Conservation (phyloP, 2,113 vertebrate genomes). For the Heterotis niloticus region DNA sequence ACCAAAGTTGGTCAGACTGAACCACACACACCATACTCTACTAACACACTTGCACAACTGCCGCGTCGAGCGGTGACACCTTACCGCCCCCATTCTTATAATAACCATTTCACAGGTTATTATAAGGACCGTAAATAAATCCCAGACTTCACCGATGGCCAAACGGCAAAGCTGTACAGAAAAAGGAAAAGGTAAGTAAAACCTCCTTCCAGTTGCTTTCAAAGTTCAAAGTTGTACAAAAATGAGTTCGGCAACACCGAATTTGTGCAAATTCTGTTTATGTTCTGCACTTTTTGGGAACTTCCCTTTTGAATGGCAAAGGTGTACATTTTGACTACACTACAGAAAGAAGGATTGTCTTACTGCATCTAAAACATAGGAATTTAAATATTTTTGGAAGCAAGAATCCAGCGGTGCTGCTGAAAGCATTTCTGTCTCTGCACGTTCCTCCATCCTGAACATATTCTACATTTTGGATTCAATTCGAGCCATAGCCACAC, state of each 20-base stretch:
- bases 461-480: not conserved
- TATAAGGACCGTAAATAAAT: not conserved
- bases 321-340: not conserved
- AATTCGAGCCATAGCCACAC: not conserved
- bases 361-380: not conserved
- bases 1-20: not conserved
- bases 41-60: not conserved
- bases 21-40: not conserved
- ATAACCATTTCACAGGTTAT: not conserved
- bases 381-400: not conserved
- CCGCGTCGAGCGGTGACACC: not conserved
- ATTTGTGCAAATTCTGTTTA: not conserved
- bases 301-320: not conserved
- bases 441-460: not conserved
- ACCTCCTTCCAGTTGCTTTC: not conserved
- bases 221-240: conserved; percentile 1
- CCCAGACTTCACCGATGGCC: not conserved
- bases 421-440: too few relatives aligned
- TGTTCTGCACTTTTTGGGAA: conserved; percentile 5
- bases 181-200: not conserved
- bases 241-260: not conserved
- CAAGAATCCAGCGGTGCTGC: not conserved
- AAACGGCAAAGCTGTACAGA: conserved; percentile 11
- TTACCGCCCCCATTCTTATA: not conserved
- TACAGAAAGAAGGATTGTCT: conserved; percentile 11